Evolutionary conservation across 1,140 invertebrate species (phyloP).

Genomic region (Aphaenogaster floridana): DNA sequence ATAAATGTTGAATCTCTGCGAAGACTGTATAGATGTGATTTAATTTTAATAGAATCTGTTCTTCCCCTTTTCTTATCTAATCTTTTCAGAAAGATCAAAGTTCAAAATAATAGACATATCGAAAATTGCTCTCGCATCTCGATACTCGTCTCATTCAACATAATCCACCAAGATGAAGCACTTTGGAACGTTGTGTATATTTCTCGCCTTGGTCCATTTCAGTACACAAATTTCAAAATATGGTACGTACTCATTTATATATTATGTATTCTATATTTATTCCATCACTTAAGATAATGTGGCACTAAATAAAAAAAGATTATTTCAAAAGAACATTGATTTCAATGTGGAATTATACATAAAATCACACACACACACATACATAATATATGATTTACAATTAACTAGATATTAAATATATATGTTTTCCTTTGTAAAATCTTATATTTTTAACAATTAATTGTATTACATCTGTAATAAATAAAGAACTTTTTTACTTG

Average conservation of each 20-base stretch:
- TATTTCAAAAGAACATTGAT: neutral
- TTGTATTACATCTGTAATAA: neutral
- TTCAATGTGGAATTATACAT: neutral
- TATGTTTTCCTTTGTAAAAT: neutral
- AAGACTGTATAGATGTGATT: neutral
- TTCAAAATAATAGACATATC: neutral
- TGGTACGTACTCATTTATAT: neutral
- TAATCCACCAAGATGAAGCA: constrained; percentile 23
- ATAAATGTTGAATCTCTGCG: neutral
- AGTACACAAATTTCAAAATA: constrained; percentile 7
- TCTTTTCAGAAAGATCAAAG: constrained; percentile 2
- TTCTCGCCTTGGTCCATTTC: neutral
- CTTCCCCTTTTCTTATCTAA: neutral
- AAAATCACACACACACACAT: neutral
- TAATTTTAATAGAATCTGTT: neutral
- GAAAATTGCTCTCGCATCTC: neutral
- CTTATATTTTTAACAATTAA: neutral
- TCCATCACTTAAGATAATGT: neutral
- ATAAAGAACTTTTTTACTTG: neutral
- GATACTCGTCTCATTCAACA: neutral
- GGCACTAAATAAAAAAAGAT: neutral
- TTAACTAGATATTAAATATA: neutral
- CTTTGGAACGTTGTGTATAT: neutral
- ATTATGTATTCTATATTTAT: neutral
- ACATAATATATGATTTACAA: neutral